Percentiles rank a stretch among this genome's conserved stretches.
phyloP scores from a whole-genome alignment of 1,140 invertebrate genomes.

The Tetramorium simillimum region DNA sequence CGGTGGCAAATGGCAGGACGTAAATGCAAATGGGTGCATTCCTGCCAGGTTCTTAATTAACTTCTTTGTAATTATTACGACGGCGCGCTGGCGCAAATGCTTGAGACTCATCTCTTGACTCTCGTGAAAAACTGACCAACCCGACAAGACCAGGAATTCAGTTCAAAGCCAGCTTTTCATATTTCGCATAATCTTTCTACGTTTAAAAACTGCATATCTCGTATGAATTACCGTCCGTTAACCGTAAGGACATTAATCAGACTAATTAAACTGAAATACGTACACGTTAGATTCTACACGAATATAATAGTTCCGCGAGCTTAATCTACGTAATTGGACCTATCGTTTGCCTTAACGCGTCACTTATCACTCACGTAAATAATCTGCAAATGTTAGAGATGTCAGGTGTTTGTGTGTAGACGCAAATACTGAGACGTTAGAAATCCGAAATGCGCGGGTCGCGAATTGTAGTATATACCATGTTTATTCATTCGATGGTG shows the following conservation, averaged over 20 bases:
- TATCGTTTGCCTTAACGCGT: not conserved
- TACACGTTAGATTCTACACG: not conserved
- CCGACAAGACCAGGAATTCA: conserved; percentile 46
- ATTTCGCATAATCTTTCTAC: not conserved
- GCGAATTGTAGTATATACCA: conserved; percentile 2
- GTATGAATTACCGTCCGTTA: conserved; percentile 58
- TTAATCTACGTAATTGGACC: not conserved
- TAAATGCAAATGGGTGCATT: conserved; percentile 76
- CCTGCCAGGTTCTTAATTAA: conserved; percentile 75
- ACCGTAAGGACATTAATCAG: not conserved
- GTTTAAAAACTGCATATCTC: conserved; percentile 60
- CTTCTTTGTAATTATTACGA: conserved; percentile 76
- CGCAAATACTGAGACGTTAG: not conserved
- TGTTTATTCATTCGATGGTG: conserved; percentile 38
- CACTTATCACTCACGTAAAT: not conserved
- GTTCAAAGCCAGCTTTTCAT: conserved; percentile 47
- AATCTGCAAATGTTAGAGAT: not conserved
- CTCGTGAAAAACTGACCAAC: conserved; percentile 55
- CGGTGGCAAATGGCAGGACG: conserved; percentile 67
- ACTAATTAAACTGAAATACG: not conserved
- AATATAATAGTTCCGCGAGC: not conserved
- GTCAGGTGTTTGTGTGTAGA: not conserved
- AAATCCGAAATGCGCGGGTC: conserved; percentile 5
- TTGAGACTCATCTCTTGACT: conserved; percentile 41
- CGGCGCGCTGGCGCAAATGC: conserved; percentile 52